phyloP scores from a whole-genome alignment of 1,140 invertebrate species.

The Tribolium madens region DNA sequence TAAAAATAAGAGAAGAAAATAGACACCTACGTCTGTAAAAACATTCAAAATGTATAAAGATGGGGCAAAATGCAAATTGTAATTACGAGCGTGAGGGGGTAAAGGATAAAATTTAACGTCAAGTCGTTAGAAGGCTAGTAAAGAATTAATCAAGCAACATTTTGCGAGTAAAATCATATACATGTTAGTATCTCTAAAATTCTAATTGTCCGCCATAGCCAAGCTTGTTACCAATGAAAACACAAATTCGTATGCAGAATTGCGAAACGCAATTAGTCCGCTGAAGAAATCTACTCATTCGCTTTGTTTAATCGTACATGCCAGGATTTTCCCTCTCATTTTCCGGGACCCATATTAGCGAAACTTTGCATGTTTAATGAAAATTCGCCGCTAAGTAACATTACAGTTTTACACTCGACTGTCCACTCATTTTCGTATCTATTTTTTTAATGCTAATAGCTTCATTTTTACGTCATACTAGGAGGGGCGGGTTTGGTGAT shows the following conservation, averaged over 20 bases:
- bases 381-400: slow-evolving; percentile 37
- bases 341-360: slow-evolving; percentile 28
- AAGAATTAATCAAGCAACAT: slow-evolving; percentile 50
- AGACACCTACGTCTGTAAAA: not conserved
- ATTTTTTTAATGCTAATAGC: slow-evolving; percentile 25
- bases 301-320: slow-evolving; percentile 44
- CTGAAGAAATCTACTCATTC: slow-evolving; percentile 47
- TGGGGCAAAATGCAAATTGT: slow-evolving; percentile 44
- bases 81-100: slow-evolving; percentile 21
- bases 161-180: slow-evolving; percentile 46
- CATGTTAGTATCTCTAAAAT: slow-evolving; percentile 50
- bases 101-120: slow-evolving; percentile 47
- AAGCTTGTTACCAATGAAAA: slow-evolving; percentile 41
- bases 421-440: too few species aligned
- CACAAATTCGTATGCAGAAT: slow-evolving; percentile 49
- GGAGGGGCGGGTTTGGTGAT: not conserved
- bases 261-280: slow-evolving; percentile 45
- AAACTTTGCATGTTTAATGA: slow-evolving; percentile 38
- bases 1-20: not conserved
- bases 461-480: slow-evolving; percentile 31
- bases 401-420: slow-evolving; percentile 37
- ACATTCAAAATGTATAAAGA: slow-evolving; percentile 26
- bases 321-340: slow-evolving; percentile 46
- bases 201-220: slow-evolving; percentile 47
- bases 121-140: slow-evolving; percentile 46